Percentiles rank a stretch among this genome's conserved stretches.
phyloP scores from a whole-genome alignment of 2,888 invertebrate genomes.

The Lydus trimaculatus region DNA sequence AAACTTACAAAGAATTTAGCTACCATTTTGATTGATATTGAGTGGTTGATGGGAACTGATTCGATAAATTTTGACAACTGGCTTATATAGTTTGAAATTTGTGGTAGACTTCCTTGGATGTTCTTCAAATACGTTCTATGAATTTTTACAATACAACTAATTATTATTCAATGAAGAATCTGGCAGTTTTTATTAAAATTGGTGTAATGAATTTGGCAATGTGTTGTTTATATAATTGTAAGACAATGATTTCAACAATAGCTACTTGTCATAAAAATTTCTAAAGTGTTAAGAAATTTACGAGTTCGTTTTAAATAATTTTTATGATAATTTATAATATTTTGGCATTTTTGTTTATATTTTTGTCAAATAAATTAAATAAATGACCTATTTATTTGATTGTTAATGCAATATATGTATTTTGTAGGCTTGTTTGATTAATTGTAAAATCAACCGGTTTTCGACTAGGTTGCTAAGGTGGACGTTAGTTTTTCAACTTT shows the following conservation, averaged over 20 bases:
- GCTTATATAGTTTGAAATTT: background rate
- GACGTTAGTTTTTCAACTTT: too few relatives aligned
- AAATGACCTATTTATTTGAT: background rate
- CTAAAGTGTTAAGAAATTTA: background rate
- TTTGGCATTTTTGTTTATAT: background rate
- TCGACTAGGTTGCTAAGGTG: background rate
- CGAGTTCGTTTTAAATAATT: background rate
- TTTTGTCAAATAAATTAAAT: background rate
- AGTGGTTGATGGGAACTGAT: background rate
- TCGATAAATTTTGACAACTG: background rate
- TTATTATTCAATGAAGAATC: background rate
- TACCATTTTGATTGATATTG: slow-evolving; percentile 30
- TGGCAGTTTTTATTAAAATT: background rate
- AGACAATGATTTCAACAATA: background rate
- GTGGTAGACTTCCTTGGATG: background rate
- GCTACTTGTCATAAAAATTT: background rate
- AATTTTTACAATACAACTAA: background rate
- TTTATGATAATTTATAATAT: background rate
- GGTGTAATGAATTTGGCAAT: slow-evolving; percentile 1
- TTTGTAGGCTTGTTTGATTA: background rate
- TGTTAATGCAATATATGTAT: background rate
- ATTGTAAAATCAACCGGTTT: slow-evolving; percentile 1
- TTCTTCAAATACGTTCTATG: background rate
- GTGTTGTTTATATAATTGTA: background rate
- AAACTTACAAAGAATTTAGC: slow-evolving; percentile 34